Percentiles rank a stretch among this genome's conserved stretches.
These are phyloP conservation scores for Paratrypauchen microcephalus DNA, from an alignment of 2,797 vertebrate genomes.

Conservation along the genomic window DNA sequence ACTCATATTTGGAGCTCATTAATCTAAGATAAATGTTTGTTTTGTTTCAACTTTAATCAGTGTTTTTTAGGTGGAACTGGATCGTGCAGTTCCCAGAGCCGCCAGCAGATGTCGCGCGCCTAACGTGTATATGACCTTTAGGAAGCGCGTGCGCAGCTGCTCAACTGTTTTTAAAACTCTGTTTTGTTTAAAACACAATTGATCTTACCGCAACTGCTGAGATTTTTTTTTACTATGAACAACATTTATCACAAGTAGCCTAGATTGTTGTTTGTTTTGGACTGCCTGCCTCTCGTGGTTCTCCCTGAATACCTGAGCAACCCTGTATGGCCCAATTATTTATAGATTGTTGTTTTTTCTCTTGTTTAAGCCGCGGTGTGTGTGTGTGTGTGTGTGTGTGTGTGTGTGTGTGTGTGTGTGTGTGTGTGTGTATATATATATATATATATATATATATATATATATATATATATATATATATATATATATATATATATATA, in stretches of 20 bases:
- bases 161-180: background rate
- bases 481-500: too few species aligned
- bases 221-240: background rate
- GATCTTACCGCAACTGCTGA: background rate
- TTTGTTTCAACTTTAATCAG: background rate
- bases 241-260: background rate
- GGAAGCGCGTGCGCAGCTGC: slow-evolving; percentile 18
- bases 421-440: too few species aligned
- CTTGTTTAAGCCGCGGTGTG: slow-evolving; percentile 29
- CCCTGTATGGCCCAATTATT: slow-evolving; percentile 36
- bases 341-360: slow-evolving; percentile 29
- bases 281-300: slow-evolving; percentile 2
- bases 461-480: too few species aligned
- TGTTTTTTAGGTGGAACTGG: background rate
- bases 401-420: too few species aligned
- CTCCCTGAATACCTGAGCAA: slow-evolving; percentile 35
- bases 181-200: background rate
- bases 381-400: too few species aligned
- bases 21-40: background rate
- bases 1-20: background rate
- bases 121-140: slow-evolving; percentile 5
- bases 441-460: too few species aligned
- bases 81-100: slow-evolving; percentile 29
- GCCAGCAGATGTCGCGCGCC: slow-evolving; percentile 73
- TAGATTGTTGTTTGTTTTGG: background rate